Evolutionary conservation across 2,888 invertebrate species (phyloP), one percentile per base, ranked within the genome.

Genomic region (Eremobia ochroleuca): DNA sequence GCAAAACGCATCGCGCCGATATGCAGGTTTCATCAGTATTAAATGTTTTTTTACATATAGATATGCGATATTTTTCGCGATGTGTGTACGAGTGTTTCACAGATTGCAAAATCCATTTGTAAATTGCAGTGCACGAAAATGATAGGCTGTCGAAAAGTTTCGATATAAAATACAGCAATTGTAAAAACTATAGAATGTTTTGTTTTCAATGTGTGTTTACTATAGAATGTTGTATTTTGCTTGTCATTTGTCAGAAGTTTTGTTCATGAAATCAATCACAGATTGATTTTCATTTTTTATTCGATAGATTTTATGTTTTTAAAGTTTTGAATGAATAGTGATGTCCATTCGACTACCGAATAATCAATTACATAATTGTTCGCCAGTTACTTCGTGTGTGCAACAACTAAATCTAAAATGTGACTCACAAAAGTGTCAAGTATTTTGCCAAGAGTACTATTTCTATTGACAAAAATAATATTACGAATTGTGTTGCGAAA

Each of bases 361-460:
- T 70, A 58, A 68, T 74, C 58, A 37, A 85, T 34, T 71, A 74
- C 28, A 61, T 52, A 40, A 59, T 18, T 25, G 43, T 55, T 62
- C 28, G 4, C 37, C 13, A 21, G 6, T 5, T 18, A 55, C 52
- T 25, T n/a, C 25, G 28, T n/a, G 15, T 55, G 49, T 67, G 28
- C 68, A 59, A 52, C 25, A 11, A 49, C 49, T 55, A 43, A 81
- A 74, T 62, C n/a, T 49, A 81, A 37, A 73, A 59, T 43, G 2
- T 71, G 81, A 70, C 58, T 58, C 74, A 84, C 28, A 11, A 21
- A 52, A 69, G 52, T 65, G 58, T 68, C 73, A 40, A 73, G 62
- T 66, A 69, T 69, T 80, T 73, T 80, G 85, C 82, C 74, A 82
- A 82, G 69, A 49, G 61, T 8, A 67, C 58, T 58, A 52, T 65